Percentiles rank a stretch among this genome's conserved stretches.
These are phyloP conservation scores for Hemicordylus capensis DNA, from an alignment of 2,113 vertebrate species.

Conservation along the genomic window DNA sequence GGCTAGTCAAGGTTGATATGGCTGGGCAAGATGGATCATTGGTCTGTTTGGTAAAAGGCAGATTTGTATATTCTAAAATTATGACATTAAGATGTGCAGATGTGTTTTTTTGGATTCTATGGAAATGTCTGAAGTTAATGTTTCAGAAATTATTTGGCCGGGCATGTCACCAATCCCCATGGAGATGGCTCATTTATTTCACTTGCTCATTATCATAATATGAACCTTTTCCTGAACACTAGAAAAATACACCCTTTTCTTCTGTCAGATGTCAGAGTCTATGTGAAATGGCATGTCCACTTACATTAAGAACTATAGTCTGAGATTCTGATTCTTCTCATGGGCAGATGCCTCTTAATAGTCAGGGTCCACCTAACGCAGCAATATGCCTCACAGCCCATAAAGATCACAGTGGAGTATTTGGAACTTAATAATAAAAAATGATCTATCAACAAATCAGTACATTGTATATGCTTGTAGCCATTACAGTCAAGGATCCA, in stretches of 20 bases:
- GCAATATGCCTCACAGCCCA: too few species aligned
- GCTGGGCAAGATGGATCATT: background rate
- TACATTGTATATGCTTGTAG: too few species aligned
- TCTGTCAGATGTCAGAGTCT: background rate
- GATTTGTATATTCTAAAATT: conserved; percentile 1
- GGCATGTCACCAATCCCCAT: background rate
- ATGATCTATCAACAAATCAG: too few species aligned
- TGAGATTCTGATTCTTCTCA: background rate
- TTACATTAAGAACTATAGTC: background rate
- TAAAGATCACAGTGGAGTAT: background rate
- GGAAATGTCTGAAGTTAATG: conserved; percentile 16
- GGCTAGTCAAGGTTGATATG: background rate
- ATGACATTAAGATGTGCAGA: background rate
- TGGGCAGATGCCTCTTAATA: background rate
- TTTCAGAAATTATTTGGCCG: conserved; percentile 5
- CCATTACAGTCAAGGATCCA: too few species aligned
- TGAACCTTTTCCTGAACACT: background rate
- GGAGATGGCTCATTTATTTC: conserved; percentile 4
- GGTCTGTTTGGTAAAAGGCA: background rate
- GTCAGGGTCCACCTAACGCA: background rate
- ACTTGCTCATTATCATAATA: background rate
- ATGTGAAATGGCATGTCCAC: background rate
- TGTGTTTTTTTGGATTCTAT: background rate
- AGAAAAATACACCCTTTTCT: background rate
- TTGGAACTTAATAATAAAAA: background rate